A percentile compares a stretch with the other conserved stretches of the same genome.
Conservation (phyloP, 2,113 vertebrate species). For the Larimichthys crocea region DNA sequence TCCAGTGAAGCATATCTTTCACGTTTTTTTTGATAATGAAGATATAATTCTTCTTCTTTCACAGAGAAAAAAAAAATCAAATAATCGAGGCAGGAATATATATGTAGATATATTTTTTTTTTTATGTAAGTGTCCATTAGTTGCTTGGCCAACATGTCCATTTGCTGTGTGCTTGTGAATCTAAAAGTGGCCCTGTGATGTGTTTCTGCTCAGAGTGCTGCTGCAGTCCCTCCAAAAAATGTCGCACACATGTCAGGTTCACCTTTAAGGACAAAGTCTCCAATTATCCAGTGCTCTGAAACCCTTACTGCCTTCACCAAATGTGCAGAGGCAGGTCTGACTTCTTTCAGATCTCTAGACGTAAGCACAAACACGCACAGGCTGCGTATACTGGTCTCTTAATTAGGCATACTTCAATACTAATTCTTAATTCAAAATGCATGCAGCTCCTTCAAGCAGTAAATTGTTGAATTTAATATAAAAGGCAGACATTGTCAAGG, state of each 20-base stretch:
- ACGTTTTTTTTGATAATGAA: background rate
- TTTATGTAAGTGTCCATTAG: background rate
- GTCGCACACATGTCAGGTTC: conserved; percentile 53
- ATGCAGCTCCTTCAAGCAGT: background rate
- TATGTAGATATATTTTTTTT: too few relatives aligned
- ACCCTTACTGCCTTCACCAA: conserved; percentile 22
- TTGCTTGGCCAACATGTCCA: background rate
- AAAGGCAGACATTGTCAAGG: background rate
- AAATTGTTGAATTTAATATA: background rate
- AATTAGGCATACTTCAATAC: background rate
- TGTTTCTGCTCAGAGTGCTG: background rate
- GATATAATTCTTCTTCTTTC: background rate
- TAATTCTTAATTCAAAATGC: background rate
- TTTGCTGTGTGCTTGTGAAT: background rate
- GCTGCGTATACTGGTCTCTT: background rate
- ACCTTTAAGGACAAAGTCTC: conserved; percentile 54
- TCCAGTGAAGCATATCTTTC: too few relatives aligned
- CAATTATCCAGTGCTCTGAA: conserved; percentile 57
- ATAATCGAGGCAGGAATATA: background rate
- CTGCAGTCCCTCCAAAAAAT: conserved; percentile 29
- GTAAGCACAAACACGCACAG: background rate
- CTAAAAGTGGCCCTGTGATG: background rate
- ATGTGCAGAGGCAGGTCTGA: conserved; percentile 7
- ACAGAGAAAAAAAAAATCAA: background rate
- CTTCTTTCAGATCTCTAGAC: conserved; percentile 1